phyloP scores from a whole-genome alignment of 92 coral and sea anemone species.

The Phenganax stokvisi region DNA sequence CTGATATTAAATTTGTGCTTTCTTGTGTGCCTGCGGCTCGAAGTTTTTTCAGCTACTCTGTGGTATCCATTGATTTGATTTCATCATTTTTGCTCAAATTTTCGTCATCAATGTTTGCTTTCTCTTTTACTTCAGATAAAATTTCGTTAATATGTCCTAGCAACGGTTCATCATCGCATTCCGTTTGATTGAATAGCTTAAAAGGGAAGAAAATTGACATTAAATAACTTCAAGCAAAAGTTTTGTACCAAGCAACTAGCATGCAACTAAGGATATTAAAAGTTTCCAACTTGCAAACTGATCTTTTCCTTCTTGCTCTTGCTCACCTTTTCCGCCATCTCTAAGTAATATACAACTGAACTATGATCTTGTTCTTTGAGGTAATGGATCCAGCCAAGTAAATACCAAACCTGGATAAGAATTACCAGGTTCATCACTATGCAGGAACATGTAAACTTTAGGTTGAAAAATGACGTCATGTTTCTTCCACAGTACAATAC shows the following conservation, averaged over 20 bases:
- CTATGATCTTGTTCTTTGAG: slow-evolving; percentile 56
- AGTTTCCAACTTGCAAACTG: neutral
- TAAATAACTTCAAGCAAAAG: no score
- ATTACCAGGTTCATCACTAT: neutral
- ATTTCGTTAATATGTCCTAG: slow-evolving; percentile 76
- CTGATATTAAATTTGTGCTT: no score
- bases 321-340: slow-evolving; percentile 72
- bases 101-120: slow-evolving; percentile 42
- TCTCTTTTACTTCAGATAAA: slow-evolving; percentile 43
- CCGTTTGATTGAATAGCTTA: slow-evolving; percentile 59
- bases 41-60: neutral
- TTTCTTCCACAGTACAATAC: slow-evolving; percentile 30
- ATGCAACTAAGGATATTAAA: neutral
- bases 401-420: slow-evolving; percentile 73
- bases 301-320: neutral
- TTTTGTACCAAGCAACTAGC: no score
- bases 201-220: neutral
- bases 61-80: slow-evolving; percentile 21
- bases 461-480: no score
- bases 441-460: neutral
- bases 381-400: slow-evolving; percentile 79
- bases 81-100: slow-evolving; percentile 44
- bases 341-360: slow-evolving; percentile 61
- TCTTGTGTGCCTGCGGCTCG: neutral
- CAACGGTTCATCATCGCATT: slow-evolving; percentile 68